phyloP scores from a whole-genome alignment of 2,888 invertebrate species.

The Melipona beecheii region DNA sequence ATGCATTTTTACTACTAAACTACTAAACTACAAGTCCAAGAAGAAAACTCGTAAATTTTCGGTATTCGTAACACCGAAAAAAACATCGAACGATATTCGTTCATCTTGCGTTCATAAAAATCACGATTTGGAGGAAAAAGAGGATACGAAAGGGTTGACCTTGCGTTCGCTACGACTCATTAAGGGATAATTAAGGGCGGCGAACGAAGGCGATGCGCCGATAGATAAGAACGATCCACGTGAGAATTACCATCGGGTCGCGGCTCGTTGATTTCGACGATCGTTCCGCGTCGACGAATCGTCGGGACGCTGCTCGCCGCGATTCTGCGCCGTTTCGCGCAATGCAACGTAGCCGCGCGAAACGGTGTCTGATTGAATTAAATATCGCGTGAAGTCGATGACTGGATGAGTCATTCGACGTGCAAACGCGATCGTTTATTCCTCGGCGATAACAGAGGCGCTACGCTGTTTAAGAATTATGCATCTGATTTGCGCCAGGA shows the following conservation, averaged over 20 bases:
- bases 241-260: slow-evolving; percentile 35
- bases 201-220: slow-evolving; percentile 47
- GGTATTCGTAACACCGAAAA: too few relatives aligned
- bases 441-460: background rate
- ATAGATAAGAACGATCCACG: slow-evolving; percentile 51
- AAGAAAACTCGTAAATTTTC: too few relatives aligned
- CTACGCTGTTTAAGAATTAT: slow-evolving; percentile 2
- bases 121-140: background rate
- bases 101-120: too few relatives aligned
- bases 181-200: slow-evolving; percentile 39
- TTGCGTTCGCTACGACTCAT: slow-evolving; percentile 29
- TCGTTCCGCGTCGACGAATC: slow-evolving; percentile 24
- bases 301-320: slow-evolving; percentile 5
- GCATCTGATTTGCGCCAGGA: background rate
- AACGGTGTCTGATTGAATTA: slow-evolving; percentile 44
- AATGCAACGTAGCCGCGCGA: slow-evolving; percentile 9
- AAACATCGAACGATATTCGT: too few relatives aligned
- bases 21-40: too few relatives aligned
- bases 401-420: slow-evolving; percentile 8
- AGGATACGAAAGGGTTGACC: background rate
- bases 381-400: slow-evolving; percentile 27
- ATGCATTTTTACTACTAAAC: too few relatives aligned
- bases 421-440: background rate
- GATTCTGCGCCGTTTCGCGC: slow-evolving; percentile 11
- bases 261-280: slow-evolving; percentile 49